Conservation (phyloP, 2,888 invertebrate species). For the Callimorpha dominula region DNA sequence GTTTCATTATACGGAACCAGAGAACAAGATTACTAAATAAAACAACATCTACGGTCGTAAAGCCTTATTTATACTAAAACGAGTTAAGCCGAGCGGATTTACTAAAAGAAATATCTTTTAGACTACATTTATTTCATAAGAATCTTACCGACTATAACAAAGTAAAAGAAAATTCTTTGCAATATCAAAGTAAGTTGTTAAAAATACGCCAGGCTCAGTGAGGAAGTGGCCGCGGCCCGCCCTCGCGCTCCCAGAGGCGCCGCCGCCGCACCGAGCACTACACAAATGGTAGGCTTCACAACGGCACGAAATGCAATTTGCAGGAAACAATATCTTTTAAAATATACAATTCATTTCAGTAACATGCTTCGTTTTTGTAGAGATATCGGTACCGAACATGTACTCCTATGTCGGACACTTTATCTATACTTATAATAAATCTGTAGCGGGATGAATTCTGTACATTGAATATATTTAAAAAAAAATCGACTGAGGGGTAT, state of each 20-base stretch:
- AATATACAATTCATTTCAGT: not conserved
- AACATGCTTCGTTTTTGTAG: not conserved
- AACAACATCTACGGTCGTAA: not conserved
- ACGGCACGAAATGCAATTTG: not conserved
- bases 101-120: constrained; percentile 2
- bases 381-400: too few species aligned
- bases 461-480: too few species aligned
- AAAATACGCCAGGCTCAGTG: constrained; percentile 13
- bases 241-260: not conserved
- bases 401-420: too few species aligned
- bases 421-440: too few species aligned
- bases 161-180: constrained; percentile 15
- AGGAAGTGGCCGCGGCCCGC: constrained; percentile 6
- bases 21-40: not conserved
- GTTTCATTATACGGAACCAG: not conserved
- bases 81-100: not conserved
- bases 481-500: too few species aligned
- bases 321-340: not conserved
- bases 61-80: not conserved
- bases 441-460: too few species aligned
- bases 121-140: constrained; percentile 10
- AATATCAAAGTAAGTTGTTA: constrained; percentile 22
- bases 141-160: constrained; percentile 13
- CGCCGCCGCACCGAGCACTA: not conserved
- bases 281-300: not conserved